These are phyloP conservation scores for Sakesphorus luctuosus DNA, from an alignment of 2,113 vertebrate genomes.

Conservation along the genomic window DNA sequence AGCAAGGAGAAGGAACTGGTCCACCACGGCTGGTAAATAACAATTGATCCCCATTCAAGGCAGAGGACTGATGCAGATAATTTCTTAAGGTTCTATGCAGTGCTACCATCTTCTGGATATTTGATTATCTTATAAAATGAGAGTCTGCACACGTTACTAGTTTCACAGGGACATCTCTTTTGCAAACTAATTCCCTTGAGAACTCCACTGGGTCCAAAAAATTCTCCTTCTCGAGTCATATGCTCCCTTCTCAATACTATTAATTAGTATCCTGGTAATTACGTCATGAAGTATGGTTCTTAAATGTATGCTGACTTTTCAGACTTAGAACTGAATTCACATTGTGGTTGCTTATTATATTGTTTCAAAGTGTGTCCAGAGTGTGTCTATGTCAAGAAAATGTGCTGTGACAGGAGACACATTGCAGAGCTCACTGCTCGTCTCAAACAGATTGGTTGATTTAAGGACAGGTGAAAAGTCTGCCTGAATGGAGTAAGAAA, in stretches of 20 bases:
- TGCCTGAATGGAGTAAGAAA: not conserved
- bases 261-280: not conserved
- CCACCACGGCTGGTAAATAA: not conserved
- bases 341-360: not conserved
- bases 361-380: not conserved
- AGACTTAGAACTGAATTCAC: not conserved
- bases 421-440: not conserved
- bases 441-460: not conserved
- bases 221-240: not conserved
- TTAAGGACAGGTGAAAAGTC: not conserved
- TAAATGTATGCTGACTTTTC: not conserved
- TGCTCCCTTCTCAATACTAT: not conserved
- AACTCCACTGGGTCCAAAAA: not conserved
- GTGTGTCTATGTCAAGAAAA: slow-evolving; percentile 11
- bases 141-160: not conserved
- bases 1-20: not conserved
- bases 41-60: rapidly evolving
- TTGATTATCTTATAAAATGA: not conserved
- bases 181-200: not conserved
- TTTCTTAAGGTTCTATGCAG: not conserved
- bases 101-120: not conserved
- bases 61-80: not conserved
- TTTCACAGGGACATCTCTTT: not conserved
- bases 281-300: not conserved
- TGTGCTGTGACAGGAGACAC: not conserved